Conservation (phyloP, 2,113 vertebrate genomes). For the Corythornis cristatus region DNA sequence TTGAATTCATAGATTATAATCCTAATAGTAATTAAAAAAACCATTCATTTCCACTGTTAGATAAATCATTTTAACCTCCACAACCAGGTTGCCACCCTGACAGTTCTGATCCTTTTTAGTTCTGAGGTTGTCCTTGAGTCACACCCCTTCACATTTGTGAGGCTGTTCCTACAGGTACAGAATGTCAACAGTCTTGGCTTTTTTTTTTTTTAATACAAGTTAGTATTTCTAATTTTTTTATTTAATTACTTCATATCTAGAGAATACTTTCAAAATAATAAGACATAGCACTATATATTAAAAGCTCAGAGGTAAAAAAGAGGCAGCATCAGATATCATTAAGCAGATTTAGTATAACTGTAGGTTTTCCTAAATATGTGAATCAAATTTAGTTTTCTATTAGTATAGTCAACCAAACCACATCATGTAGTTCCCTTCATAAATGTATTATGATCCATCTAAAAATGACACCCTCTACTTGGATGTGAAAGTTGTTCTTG, state of each 20-base stretch:
- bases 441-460: not conserved
- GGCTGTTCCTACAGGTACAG: not conserved
- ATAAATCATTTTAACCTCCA: not conserved
- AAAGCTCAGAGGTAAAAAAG: not conserved
- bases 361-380: not conserved
- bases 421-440: not conserved
- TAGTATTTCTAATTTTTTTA: not conserved
- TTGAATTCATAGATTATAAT: not conserved
- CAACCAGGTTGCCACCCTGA: not conserved
- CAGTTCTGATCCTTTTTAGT: not conserved
- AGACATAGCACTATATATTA: not conserved
- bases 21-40: not conserved
- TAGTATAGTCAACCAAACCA: not conserved
- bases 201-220: not conserved
- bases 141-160: not conserved
- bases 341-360: not conserved
- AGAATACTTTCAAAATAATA: not conserved
- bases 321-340: not conserved
- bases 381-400: not conserved
- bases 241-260: not conserved
- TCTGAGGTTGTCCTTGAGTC: not conserved
- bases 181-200: not conserved
- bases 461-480: not conserved
- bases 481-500: not conserved
- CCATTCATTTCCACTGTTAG: not conserved